phyloP scores from a whole-genome alignment of 1,140 invertebrate genomes.

The Reticulitermes speratus region DNA sequence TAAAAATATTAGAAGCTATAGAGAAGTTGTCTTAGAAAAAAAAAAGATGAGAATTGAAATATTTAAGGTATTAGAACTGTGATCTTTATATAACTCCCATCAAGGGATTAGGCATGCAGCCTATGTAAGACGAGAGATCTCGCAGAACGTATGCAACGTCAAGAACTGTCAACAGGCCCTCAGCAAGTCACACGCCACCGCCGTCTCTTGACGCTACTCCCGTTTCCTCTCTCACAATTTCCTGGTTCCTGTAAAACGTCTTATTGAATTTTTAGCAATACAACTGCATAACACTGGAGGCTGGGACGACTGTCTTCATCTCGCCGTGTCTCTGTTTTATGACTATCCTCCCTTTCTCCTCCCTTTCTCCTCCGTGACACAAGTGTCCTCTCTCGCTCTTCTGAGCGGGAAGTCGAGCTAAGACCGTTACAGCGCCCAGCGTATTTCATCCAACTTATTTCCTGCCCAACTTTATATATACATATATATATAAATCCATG shows the following conservation, averaged over 20 bases:
- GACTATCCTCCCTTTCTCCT: background rate
- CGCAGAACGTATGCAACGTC: background rate
- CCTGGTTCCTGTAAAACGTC: background rate
- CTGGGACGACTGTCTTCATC: background rate
- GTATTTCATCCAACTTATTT: background rate
- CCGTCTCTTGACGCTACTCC: background rate
- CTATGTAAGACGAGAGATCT: background rate
- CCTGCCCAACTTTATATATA: background rate
- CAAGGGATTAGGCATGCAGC: too few species aligned
- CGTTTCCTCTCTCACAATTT: background rate
- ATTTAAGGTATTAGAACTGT: too few species aligned
- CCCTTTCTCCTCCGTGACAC: background rate
- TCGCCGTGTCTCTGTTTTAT: background rate
- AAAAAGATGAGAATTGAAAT: too few species aligned
- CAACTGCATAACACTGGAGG: background rate
- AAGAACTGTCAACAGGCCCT: background rate
- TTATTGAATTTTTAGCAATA: conserved; percentile 10
- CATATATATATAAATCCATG: background rate
- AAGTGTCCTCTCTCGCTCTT: background rate
- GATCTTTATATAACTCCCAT: too few species aligned
- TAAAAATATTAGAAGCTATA: too few species aligned
- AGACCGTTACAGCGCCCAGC: background rate
- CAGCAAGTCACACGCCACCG: background rate
- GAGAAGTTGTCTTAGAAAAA: too few species aligned
- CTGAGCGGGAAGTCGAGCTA: background rate